Percentiles rank a stretch among this genome's conserved stretches.
These are phyloP conservation scores for Octomys mimax DNA, from an alignment of 2,797 vertebrate genomes.

Conservation along the genomic window DNA sequence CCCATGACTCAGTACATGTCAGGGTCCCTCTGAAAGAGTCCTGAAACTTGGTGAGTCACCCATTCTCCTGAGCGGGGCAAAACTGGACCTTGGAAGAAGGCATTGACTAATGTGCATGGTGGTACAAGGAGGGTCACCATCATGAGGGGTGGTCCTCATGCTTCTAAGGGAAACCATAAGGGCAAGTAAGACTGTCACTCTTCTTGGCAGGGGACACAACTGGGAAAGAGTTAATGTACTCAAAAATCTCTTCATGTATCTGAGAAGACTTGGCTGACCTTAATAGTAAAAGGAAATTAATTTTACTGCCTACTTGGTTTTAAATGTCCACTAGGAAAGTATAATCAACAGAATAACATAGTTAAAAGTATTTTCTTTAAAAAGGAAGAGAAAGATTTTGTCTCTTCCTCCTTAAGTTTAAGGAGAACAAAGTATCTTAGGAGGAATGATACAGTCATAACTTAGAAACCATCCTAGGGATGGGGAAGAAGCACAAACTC, in stretches of 20 bases:
- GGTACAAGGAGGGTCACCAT: neutral
- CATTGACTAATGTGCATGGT: neutral
- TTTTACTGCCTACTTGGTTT: neutral
- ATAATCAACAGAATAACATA: neutral
- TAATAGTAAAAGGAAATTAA: neutral
- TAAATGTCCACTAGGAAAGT: neutral
- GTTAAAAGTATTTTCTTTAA: neutral
- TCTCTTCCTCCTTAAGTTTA: neutral
- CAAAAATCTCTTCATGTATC: neutral
- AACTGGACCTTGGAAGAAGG: neutral
- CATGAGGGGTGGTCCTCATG: neutral
- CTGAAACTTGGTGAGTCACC: neutral
- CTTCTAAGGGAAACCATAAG: neutral
- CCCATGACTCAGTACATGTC: neutral
- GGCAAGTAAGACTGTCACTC: neutral
- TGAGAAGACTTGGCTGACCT: neutral
- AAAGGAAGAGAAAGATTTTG: neutral
- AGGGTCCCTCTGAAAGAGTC: neutral
- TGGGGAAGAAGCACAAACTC: neutral
- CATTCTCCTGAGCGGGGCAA: neutral
- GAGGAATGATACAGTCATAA: neutral
- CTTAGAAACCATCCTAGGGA: neutral
- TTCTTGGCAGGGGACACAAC: neutral
- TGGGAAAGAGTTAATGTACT: neutral
- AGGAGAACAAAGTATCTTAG: neutral